Conservation (phyloP, 1,140 invertebrate genomes). For the Hestina assimilis region DNA sequence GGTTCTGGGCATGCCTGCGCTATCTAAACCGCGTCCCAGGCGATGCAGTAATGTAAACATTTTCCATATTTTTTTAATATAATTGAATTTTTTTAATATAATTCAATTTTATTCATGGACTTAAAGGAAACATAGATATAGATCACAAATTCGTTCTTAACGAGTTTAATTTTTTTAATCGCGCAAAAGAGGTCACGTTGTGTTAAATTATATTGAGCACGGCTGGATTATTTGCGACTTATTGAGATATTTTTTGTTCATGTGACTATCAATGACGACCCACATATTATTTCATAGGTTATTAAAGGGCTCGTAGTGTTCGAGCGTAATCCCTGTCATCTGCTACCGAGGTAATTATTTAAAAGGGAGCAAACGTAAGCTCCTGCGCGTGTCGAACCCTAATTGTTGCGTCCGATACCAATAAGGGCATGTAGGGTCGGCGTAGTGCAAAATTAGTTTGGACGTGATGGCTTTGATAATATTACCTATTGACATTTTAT, state of each 20-base stretch:
- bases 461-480: constrained; percentile 12
- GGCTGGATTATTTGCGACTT: constrained; percentile 7
- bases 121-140: too few species aligned
- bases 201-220: neutral
- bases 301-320: constrained; percentile 35
- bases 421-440: constrained; percentile 37
- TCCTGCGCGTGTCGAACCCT: constrained; percentile 55
- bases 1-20: too few species aligned
- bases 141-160: too few species aligned
- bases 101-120: too few species aligned
- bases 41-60: too few species aligned
- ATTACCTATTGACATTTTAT: constrained; percentile 8
- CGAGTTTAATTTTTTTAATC: too few species aligned
- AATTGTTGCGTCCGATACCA: constrained; percentile 71
- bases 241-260: constrained; percentile 20
- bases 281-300: constrained; percentile 34
- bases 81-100: too few species aligned
- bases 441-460: constrained; percentile 27
- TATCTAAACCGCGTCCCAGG: too few species aligned
- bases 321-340: constrained; percentile 69
- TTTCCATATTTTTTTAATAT: too few species aligned
- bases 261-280: constrained; percentile 16
- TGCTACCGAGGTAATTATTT: constrained; percentile 74
- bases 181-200: too few species aligned
- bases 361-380: constrained; percentile 66